Conservation (phyloP, 1,140 invertebrate species). For the Papilio helenus region DNA sequence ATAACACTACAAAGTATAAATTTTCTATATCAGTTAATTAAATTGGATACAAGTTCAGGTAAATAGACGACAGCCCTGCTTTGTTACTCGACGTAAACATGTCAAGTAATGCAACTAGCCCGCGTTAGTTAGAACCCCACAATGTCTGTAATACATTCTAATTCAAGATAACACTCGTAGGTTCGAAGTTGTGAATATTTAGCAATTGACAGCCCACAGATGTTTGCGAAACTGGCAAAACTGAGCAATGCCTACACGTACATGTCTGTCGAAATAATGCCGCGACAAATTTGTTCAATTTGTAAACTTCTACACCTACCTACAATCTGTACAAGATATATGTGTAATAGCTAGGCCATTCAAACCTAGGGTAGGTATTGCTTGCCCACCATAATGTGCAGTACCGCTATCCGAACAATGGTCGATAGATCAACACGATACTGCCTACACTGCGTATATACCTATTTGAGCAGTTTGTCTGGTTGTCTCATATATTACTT, state of each 20-base stretch:
- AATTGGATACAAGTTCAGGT: background rate
- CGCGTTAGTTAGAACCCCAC: background rate
- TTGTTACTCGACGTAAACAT: background rate
- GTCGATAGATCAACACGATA: slow-evolving; percentile 9
- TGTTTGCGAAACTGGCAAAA: slow-evolving; percentile 25
- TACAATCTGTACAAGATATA: background rate
- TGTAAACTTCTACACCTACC: background rate
- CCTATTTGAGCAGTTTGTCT: background rate
- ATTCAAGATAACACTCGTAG: slow-evolving; percentile 28
- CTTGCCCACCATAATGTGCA: background rate
- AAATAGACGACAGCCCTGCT: background rate
- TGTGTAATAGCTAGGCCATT: background rate
- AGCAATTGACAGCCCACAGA: slow-evolving; percentile 27
- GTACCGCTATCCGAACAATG: slow-evolving; percentile 11
- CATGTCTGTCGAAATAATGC: background rate
- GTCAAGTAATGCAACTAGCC: background rate
- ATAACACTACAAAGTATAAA: too few relatives aligned
- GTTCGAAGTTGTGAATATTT: slow-evolving; percentile 29
- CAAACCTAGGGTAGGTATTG: background rate
- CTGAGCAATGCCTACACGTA: background rate
- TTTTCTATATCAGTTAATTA: too few relatives aligned
- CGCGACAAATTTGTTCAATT: background rate
- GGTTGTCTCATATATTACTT: background rate
- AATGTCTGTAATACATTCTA: slow-evolving; percentile 21
- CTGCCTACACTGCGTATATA: background rate